phyloP scores from a whole-genome alignment of 2,113 vertebrate species.

The Pteronura brasiliensis region DNA sequence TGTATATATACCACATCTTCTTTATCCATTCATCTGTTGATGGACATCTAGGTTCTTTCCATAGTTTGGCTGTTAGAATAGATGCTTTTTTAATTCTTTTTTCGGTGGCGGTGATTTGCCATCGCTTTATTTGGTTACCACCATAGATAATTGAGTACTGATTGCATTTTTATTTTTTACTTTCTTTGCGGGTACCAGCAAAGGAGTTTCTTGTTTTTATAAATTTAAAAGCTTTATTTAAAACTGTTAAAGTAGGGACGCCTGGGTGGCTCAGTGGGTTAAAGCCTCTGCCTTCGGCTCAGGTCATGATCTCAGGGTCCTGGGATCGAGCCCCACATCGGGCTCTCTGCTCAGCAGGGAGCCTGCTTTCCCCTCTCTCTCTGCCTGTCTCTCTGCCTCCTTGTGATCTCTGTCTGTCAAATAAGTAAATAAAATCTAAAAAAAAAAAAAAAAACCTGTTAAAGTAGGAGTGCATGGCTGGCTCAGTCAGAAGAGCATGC shows the following conservation, averaged over 20 bases:
- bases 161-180: not conserved
- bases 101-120: not conserved
- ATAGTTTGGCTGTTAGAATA: too few relatives aligned
- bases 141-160: not conserved
- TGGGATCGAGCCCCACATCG: too few relatives aligned
- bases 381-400: too few relatives aligned
- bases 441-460: not conserved
- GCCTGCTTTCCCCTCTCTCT: too few relatives aligned
- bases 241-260: not conserved
- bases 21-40: too few relatives aligned
- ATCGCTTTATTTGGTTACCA: not conserved
- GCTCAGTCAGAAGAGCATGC: not conserved
- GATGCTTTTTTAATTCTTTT: not conserved
- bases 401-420: too few relatives aligned
- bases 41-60: too few relatives aligned
- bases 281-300: too few relatives aligned
- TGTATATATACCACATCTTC: too few relatives aligned
- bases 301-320: too few relatives aligned
- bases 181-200: not conserved
- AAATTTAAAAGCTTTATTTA: not conserved
- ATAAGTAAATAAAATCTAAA: too few relatives aligned
- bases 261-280: not conserved
- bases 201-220: slow-evolving; percentile 18
- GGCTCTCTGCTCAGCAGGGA: too few relatives aligned
- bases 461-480: not conserved